phyloP scores from a whole-genome alignment of 2,888 invertebrate species.

The Eledona agricola region DNA sequence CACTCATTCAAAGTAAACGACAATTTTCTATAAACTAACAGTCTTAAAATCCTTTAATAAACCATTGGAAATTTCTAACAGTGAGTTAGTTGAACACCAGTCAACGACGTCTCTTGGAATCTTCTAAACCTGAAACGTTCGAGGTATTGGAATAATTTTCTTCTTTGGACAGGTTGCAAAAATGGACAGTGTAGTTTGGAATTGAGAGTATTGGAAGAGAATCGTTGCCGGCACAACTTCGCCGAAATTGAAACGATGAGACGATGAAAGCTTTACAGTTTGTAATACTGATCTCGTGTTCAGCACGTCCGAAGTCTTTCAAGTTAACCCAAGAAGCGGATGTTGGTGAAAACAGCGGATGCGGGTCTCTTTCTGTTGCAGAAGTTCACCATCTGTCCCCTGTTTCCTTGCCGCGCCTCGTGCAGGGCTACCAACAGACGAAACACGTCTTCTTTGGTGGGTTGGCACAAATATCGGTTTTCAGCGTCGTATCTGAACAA shows the following conservation, averaged over 20 bases:
- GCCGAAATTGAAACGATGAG: conserved; percentile 4
- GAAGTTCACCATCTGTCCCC: conserved; percentile 66
- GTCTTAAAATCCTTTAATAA: conserved; percentile 25
- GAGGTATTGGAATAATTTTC: conserved; percentile 15
- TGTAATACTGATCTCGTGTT: conserved; percentile 30
- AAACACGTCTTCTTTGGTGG: conserved; percentile 70
- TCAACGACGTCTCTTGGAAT: conserved; percentile 6
- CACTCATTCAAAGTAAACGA: conserved; percentile 22
- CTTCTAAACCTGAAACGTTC: no score
- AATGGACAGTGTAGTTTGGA: no score
- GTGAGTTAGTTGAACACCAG: conserved; percentile 5
- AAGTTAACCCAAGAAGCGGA: conserved; percentile 67
- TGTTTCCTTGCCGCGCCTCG: conserved; percentile 68
- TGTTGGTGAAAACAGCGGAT: conserved; percentile 69
- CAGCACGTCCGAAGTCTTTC: conserved; percentile 14
- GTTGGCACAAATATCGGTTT: conserved; percentile 68
- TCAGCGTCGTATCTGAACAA: conserved; percentile 68
- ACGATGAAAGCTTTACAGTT: conserved; percentile 34
- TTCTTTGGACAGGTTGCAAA: conserved; percentile 1
- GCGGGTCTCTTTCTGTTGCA: conserved; percentile 72
- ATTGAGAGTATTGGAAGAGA: no score
- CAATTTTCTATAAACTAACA: conserved; percentile 32
- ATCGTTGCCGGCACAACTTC: no score
- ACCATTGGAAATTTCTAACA: no score
- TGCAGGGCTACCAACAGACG: conserved; percentile 69